Conservation (phyloP, 1,140 invertebrate species). For the Ptiloglossa arizonensis region DNA sequence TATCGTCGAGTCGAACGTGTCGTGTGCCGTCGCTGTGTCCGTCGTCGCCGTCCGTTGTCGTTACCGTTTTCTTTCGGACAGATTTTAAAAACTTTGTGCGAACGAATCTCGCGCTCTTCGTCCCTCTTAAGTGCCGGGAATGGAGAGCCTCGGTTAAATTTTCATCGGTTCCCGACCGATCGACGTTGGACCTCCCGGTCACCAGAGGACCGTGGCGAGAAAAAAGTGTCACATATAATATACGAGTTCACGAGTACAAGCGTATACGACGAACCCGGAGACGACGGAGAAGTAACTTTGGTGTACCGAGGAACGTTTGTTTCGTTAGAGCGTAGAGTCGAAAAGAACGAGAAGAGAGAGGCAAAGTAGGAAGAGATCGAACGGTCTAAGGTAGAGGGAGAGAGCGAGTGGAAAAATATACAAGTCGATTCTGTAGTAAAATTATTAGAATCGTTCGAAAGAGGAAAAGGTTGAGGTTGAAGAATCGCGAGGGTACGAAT, state of each 20-base stretch:
- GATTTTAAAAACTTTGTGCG: neutral
- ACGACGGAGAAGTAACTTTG: neutral
- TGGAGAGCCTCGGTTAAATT: neutral
- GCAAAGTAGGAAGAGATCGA: neutral
- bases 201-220: neutral
- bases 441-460: neutral
- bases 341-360: neutral
- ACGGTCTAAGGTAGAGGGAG: neutral
- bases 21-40: slow-evolving; percentile 54
- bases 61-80: slow-evolving; percentile 1
- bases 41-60: slow-evolving; percentile 12
- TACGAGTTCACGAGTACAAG: too few relatives aligned
- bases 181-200: slow-evolving; percentile 5
- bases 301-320: neutral
- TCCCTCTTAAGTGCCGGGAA: too few relatives aligned
- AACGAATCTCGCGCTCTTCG: neutral
- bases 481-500: slow-evolving; percentile 15
- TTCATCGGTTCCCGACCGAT: neutral
- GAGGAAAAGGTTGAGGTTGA: neutral
- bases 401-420: neutral
- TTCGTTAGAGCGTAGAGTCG: neutral
- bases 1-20: slow-evolving; percentile 63
- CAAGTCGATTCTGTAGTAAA: neutral
- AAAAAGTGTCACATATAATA: neutral
- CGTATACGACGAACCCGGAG: neutral